Evolutionary conservation across 2,797 vertebrate genomes (phyloP).

Genomic region (Paramormyrops hopkinsi): DNA sequence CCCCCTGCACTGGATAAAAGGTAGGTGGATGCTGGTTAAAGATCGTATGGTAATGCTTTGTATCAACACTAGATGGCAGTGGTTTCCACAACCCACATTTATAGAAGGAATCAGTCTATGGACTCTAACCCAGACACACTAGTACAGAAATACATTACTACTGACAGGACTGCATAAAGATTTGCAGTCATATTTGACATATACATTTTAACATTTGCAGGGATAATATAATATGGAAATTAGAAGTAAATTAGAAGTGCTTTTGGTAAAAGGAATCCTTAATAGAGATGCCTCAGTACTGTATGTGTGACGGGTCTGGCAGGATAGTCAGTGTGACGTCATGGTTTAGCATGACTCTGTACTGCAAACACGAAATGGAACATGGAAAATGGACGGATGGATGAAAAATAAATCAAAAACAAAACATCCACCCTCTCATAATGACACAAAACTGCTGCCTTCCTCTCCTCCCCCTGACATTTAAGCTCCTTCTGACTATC

Average conservation of each 20-base stretch:
- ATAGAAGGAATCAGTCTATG: background rate
- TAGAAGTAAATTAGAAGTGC: background rate
- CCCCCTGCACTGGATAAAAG: background rate
- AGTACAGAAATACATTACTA: background rate
- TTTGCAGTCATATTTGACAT: background rate
- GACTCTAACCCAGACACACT: background rate
- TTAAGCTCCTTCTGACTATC: background rate
- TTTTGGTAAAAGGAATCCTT: background rate
- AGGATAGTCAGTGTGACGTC: background rate
- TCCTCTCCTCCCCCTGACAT: background rate
- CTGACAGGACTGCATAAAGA: background rate
- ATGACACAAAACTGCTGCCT: background rate
- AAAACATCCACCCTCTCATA: background rate
- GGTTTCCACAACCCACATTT: background rate
- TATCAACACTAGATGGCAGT: background rate
- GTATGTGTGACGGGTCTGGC: background rate
- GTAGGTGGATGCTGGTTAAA: background rate
- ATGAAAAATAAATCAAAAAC: background rate
- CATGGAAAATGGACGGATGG: background rate
- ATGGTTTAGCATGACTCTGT: background rate
- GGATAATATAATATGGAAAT: background rate
- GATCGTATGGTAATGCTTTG: background rate
- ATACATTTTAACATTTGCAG: background rate
- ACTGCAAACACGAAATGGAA: background rate
- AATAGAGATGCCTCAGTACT: background rate